Evolutionary conservation across 1,140 invertebrate species (phyloP), one percentile per base, ranked within the genome.

Genomic region (Scaptomyza graminum): DNA sequence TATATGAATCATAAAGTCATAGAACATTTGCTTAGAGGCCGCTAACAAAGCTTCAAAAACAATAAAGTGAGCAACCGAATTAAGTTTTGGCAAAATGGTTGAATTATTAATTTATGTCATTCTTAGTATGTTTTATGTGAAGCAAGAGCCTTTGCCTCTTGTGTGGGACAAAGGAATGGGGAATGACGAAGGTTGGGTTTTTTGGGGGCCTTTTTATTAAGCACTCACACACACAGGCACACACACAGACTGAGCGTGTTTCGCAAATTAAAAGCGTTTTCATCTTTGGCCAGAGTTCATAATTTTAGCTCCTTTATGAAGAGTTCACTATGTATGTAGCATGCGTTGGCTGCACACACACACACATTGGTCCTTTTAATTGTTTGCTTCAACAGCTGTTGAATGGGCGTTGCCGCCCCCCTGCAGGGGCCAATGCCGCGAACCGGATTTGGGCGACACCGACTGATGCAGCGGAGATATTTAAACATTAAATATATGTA

Each of bases 281-380:
- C 78, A 88, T 82, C 71, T 79, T 82, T 85, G 67, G 70, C 63
- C 56, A 73, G 81, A 82, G 82, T 82, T 85, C 67, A 85, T 88
- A 76, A 82, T 79, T 88, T 81, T 72, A 88, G 74, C 61, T 67
- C 74, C 71, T 88, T 74, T 88, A 79, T 88, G 82, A 75, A 74
- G 54, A 62, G 50, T 47, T n/a, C n/a, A 52, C 47, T 28, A 52
- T n/a, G n/a, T n/a, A n/a, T n/a, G n/a, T 41, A 59, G 59, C 39
- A 60, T 12, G 73, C 41, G 31, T 41, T 47, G 57, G 61, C 25
- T 46, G 34, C 52, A 61, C 59, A 49, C 50, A 64, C 52, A 61
- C 59, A 49, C 50, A 64, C 54, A 69, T 54, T 51, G 66, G 49
- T 72, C 50, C 66, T 71, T 81, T 50, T 81, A 85, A 85, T 85